These are phyloP conservation scores for Pimpla rufipes DNA, from an alignment of 2,888 invertebrate genomes.

Conservation along the genomic window DNA sequence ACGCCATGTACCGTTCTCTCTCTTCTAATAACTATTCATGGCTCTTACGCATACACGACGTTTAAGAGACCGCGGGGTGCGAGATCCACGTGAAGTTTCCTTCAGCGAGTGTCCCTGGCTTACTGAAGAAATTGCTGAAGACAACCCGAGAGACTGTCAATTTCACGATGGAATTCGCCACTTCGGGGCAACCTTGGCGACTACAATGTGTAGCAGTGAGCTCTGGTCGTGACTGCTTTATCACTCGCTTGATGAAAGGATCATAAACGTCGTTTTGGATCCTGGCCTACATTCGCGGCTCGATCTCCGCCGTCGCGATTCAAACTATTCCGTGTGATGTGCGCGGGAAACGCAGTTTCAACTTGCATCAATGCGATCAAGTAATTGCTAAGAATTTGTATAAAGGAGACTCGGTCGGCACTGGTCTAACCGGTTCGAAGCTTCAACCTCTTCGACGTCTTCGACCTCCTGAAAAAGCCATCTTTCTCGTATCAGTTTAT, in stretches of 20 bases:
- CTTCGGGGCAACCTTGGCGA: not conserved
- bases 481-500: no score
- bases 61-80: not conserved
- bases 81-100: not conserved
- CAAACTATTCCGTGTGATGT: not conserved
- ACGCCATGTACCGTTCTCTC: conserved; percentile 37
- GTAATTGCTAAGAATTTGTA: not conserved
- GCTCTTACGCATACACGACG: not conserved
- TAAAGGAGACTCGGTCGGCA: no score
- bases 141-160: not conserved
- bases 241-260: not conserved
- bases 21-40: conserved; percentile 1
- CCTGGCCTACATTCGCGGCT: conserved; percentile 3
- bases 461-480: no score
- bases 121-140: not conserved
- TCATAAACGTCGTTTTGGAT: not conserved
- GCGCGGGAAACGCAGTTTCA: not conserved
- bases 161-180: not conserved
- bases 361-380: not conserved
- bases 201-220: not conserved
- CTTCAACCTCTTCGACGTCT: no score
- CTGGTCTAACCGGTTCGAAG: no score
- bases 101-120: not conserved
- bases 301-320: not conserved
- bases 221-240: conserved; percentile 13